A percentile compares a stretch with the other conserved stretches of the same genome.
phyloP scores from a whole-genome alignment of 2,888 invertebrate species.

The Ferrisia virgata region DNA sequence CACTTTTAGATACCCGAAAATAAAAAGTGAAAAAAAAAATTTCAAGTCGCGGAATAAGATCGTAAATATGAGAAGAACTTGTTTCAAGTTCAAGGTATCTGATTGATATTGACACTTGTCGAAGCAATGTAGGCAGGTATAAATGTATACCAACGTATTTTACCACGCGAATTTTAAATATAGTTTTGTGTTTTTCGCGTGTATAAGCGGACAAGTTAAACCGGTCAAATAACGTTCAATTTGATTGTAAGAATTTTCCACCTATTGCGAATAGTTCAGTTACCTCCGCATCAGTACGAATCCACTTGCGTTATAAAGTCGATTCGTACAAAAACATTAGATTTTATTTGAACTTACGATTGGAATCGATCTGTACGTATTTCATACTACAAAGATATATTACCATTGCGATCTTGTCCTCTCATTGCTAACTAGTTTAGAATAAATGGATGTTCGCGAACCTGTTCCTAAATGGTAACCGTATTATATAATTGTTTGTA shows the following conservation, averaged over 20 bases:
- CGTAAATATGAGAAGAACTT: neutral
- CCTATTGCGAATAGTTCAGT: neutral
- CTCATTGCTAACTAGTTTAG: slow-evolving; percentile 8
- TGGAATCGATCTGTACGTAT: neutral
- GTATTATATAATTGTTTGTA: slow-evolving; percentile 2
- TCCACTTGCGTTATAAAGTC: neutral
- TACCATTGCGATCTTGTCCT: slow-evolving; percentile 4
- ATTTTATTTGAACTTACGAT: slow-evolving; percentile 1
- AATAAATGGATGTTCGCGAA: slow-evolving; percentile 11
- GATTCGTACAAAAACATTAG: neutral
- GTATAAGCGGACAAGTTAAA: neutral
- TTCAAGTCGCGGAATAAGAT: neutral
- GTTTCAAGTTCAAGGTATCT: neutral
- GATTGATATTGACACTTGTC: too few species aligned
- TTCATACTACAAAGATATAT: neutral
- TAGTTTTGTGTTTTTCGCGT: neutral
- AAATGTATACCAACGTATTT: neutral
- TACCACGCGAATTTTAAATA: neutral
- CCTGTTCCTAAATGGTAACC: slow-evolving; percentile 13
- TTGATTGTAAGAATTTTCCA: neutral
- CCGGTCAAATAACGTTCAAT: neutral
- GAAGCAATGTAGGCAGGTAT: too few species aligned
- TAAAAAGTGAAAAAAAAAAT: neutral
- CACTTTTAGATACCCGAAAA: neutral
- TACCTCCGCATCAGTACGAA: neutral